phyloP scores from a whole-genome alignment of 2,797 vertebrate species.

The Nyctalus aviator region DNA sequence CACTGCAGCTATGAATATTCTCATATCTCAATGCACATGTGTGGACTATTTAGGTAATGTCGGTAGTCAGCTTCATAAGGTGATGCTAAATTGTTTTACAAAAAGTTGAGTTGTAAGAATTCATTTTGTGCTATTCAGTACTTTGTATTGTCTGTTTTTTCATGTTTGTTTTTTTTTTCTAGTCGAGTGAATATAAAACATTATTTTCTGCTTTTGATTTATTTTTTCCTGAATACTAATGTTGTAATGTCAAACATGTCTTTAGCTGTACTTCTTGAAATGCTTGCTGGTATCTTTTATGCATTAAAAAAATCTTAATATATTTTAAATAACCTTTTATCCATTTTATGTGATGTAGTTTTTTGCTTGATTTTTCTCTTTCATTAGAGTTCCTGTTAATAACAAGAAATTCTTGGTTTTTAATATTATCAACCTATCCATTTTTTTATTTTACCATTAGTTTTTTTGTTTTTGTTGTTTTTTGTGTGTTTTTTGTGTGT shows the following conservation, averaged over 20 bases:
- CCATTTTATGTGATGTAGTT: not conserved
- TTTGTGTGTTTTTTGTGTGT: too few relatives aligned
- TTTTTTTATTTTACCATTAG: not conserved
- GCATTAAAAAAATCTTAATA: not conserved
- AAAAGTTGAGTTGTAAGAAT: not conserved
- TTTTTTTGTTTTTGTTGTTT: not conserved
- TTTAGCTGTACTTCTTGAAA: not conserved
- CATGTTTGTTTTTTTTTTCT: not conserved
- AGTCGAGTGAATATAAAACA: not conserved
- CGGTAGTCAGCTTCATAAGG: not conserved
- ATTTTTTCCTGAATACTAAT: not conserved
- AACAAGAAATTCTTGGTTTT: constrained; percentile 31
- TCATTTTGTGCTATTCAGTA: not conserved
- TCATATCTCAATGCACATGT: not conserved
- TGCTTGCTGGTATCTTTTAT: not conserved
- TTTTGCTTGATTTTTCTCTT: not conserved
- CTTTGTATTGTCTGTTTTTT: not conserved
- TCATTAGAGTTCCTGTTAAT: not conserved
- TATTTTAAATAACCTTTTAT: not conserved
- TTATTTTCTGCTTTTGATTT: not conserved
- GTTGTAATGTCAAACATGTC: not conserved
- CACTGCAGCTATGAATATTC: not conserved
- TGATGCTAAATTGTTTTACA: not conserved
- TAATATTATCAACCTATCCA: not conserved
- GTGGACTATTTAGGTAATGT: not conserved